Conservation (phyloP, 1,140 invertebrate species). For the Hestina assimilis region DNA sequence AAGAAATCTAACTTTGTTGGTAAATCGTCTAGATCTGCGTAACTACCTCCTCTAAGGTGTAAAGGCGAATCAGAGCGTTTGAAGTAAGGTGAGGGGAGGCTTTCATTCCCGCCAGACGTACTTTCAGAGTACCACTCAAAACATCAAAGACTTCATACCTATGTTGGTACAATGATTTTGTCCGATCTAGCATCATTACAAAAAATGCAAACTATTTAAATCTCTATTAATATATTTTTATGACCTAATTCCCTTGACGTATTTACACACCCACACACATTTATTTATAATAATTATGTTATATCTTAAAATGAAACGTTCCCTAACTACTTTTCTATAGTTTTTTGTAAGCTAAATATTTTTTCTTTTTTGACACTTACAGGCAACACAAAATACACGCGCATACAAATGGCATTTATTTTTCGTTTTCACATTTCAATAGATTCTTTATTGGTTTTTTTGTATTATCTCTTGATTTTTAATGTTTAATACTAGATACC, state of each 20-base stretch:
- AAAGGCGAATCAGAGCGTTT: constrained; percentile 57
- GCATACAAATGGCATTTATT: too few species aligned
- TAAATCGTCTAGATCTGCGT: constrained; percentile 38
- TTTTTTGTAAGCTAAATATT: constrained; percentile 7
- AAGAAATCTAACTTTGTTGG: constrained; percentile 27
- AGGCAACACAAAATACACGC: too few species aligned
- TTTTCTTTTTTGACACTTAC: too few species aligned
- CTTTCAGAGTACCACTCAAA: constrained; percentile 48
- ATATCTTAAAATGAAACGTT: constrained; percentile 13
- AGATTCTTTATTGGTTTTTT: too few species aligned
- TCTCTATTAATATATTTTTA: neutral
- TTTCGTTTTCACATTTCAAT: too few species aligned
- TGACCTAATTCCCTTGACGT: neutral
- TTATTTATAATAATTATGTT: too few species aligned
- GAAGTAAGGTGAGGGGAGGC: constrained; percentile 41
- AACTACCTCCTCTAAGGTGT: constrained; percentile 49
- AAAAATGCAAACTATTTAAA: constrained; percentile 1
- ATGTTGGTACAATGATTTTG: constrained; percentile 29
- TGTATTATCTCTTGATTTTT: too few species aligned
- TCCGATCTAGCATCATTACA: constrained; percentile 19
- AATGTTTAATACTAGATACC: too few species aligned
- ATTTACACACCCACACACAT: neutral
- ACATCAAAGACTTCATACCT: constrained; percentile 45
- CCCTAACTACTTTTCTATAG: neutral
- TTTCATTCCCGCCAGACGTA: constrained; percentile 46